These are phyloP conservation scores for Meiosimyza platycephala DNA, from an alignment of 2,888 invertebrate species.

Conservation along the genomic window DNA sequence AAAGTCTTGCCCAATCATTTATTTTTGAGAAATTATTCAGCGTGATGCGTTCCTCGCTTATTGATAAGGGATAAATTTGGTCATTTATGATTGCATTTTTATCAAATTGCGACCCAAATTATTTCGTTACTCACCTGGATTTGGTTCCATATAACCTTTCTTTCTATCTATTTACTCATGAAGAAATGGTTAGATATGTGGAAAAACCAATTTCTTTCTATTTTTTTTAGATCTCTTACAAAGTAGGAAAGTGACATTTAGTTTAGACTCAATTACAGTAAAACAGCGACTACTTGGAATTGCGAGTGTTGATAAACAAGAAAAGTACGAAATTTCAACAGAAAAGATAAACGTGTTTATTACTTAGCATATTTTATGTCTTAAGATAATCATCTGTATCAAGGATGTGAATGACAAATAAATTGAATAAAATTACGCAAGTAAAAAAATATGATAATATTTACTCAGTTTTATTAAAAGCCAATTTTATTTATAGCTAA, in stretches of 20 bases:
- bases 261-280: neutral
- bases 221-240: neutral
- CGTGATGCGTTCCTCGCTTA: too few species aligned
- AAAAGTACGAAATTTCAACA: neutral
- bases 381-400: slow-evolving; percentile 28
- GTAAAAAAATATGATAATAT: neutral
- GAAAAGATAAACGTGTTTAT: slow-evolving; percentile 4
- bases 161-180: too few species aligned
- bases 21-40: too few species aligned
- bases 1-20: too few species aligned
- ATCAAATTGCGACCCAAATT: too few species aligned
- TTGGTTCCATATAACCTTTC: too few species aligned
- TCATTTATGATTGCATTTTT: too few species aligned
- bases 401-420: slow-evolving; percentile 32
- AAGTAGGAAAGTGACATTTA: neutral
- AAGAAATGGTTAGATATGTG: too few species aligned
- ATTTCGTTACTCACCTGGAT: too few species aligned
- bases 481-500: neutral
- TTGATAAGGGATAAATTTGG: too few species aligned
- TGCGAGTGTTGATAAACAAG: neutral
- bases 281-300: neutral
- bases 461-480: slow-evolving; percentile 13
- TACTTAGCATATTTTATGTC: neutral
- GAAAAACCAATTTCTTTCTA: neutral
- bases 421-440: slow-evolving; percentile 26